Evolutionary conservation across 1,140 invertebrate genomes (phyloP), one percentile per base, ranked within the genome.

Genomic region (Lerema accius): DNA sequence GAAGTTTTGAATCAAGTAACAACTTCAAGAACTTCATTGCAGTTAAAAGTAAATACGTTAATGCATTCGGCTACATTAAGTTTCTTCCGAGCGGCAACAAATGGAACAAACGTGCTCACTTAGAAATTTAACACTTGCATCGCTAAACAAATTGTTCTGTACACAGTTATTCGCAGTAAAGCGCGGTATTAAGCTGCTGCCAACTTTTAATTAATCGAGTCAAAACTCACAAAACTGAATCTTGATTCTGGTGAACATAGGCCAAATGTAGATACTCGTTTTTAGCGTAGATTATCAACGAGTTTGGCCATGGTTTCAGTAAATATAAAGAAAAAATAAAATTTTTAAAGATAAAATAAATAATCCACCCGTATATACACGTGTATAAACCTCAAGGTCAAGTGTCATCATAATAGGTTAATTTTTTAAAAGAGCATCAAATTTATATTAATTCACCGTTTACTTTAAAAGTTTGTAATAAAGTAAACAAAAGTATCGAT

Each of bases 151-250:
- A 59, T 48, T 59, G 56, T 59, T 37, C 43, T 19, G 55, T 45
- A n/a, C 43, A 37, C 43, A 39, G 17, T 48, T 59, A 59, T 39
- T 48, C 17, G 16, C 43, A 48, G 56, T 48, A 35, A 28, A 48
- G 28, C 43, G 48, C 37, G 10, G 17, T 28, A 59, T 48, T 59
- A 39, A 59, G 43, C 43, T 39, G 43, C 32, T 48, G 43, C 45
- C 26, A 74, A 74, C 48, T 74, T 74, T 71, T 71, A 71, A 75
- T 75, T 68, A 75, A 71, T 71, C 61, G 62, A 67, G 60, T 69
- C 60, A 48, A 59, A 71, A 71, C 60, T 67, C 43, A 53, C 51
- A 62, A 51, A 69, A 58, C 43, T 55, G 59, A 63, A 66, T 68
- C 46, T 49, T 9, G 46, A 64, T 55, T 59, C 40, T 60, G 32